Percentiles rank a stretch among this genome's conserved stretches.
These are phyloP conservation scores for Lasaia peninsularis DNA, from an alignment of 1,140 invertebrate species.

Conservation along the genomic window DNA sequence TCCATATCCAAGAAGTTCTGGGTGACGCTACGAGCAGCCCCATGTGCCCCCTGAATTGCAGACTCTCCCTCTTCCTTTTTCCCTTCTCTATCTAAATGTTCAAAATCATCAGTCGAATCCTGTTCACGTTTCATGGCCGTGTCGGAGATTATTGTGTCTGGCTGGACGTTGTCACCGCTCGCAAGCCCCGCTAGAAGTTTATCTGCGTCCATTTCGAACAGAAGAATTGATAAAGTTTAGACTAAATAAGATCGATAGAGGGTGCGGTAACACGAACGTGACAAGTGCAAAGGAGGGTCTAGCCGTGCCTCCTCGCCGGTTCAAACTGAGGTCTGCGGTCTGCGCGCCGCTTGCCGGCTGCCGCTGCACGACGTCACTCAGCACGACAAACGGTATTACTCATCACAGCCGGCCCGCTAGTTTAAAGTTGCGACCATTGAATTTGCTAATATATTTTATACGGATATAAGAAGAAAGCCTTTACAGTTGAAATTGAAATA, in stretches of 20 bases:
- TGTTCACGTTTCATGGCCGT: conserved; percentile 77
- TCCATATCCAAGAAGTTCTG: conserved; percentile 78
- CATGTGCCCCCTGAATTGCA: conserved; percentile 44
- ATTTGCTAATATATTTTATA: conserved; percentile 27
- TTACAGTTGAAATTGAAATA: background rate
- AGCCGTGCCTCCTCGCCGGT: conserved; percentile 51
- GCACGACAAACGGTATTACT: conserved; percentile 66
- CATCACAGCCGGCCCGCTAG: conserved; percentile 45
- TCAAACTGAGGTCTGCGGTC: conserved; percentile 48
- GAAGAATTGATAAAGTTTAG: conserved; percentile 21
- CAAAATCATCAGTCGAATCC: conserved; percentile 85
- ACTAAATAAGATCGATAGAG: conserved; percentile 47
- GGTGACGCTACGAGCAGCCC: conserved; percentile 64
- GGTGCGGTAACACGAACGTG: conserved; percentile 47
- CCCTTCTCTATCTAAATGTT: conserved; percentile 80
- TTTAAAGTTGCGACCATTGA: conserved; percentile 37
- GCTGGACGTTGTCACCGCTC: conserved; percentile 42
- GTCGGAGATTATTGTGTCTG: conserved; percentile 29
- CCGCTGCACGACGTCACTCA: conserved; percentile 68
- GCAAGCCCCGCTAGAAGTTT: conserved; percentile 52
- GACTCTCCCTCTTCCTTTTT: conserved; percentile 55
- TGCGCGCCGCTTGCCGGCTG: conserved; percentile 43
- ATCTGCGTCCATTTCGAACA: conserved; percentile 53
- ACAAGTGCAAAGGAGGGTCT: conserved; percentile 41
- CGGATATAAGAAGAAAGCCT: conserved; percentile 12